phyloP scores from a whole-genome alignment of 2,888 invertebrate genomes.

The Spilarctia lutea region DNA sequence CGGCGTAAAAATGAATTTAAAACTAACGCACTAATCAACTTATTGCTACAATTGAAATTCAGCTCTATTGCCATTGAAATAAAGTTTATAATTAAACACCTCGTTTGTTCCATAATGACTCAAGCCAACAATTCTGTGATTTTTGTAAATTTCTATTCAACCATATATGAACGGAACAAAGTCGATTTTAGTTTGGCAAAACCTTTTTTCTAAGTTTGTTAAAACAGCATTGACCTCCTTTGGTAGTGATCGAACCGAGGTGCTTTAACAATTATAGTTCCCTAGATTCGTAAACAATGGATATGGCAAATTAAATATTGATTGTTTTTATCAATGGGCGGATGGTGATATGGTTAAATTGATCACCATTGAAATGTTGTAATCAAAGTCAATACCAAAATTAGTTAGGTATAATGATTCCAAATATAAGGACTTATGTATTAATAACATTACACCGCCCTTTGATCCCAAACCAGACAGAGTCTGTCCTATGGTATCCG shows the following conservation, averaged over 20 bases:
- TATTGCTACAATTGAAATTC: background rate
- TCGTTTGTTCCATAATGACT: background rate
- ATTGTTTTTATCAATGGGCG: background rate
- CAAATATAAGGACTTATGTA: no score
- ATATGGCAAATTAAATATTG: background rate
- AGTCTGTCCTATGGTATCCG: no score
- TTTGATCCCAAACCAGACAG: no score
- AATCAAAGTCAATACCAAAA: no score
- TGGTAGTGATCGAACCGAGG: conserved; percentile 12
- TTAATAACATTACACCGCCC: no score
- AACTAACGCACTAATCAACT: background rate
- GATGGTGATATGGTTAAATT: background rate
- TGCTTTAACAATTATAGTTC: conserved; percentile 7
- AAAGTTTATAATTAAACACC: conserved; percentile 3
- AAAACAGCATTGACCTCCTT: conserved; percentile 22
- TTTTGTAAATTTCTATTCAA: background rate
- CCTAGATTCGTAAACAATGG: conserved; percentile 12
- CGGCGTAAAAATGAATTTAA: background rate
- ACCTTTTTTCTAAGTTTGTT: conserved; percentile 4
- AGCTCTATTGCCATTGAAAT: rapidly evolving
- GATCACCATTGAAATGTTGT: background rate
- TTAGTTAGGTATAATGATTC: no score
- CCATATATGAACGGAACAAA: background rate
- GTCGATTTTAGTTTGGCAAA: conserved; percentile 7
- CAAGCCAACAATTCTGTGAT: background rate